Base-by-base conservation (phyloP, 2,888 invertebrate genomes). In the Bellardia bayeri region DNA sequence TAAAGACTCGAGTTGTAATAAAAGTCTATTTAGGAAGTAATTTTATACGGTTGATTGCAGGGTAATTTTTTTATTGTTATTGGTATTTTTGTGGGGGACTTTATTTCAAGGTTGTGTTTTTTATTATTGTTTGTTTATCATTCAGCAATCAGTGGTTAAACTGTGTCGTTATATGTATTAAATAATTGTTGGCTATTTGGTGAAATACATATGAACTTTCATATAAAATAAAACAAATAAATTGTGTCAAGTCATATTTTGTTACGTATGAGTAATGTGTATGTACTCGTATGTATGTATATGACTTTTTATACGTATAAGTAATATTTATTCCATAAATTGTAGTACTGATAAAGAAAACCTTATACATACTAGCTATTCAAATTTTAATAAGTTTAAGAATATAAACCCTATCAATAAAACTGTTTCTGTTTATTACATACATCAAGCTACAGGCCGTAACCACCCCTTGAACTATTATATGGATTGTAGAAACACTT, bases 11-110 rank as follows among this genome's bases (percentile, higher is more conserved):
- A 71, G 2, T 16, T 54, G 42, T 9, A 69, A 61, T 63, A 54
- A 68, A 82, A 69, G 49, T 69, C 76, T 69, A 76, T 76, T 76
- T 56, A 69, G 76, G 76, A 71, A 83, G 82, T 83, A 11, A 71
- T 71, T 76, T 40, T 54, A 54, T 54, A 37, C 54, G 42, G 63
- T 45, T 83, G 51, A 54, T 75, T 68, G 58, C 30, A 45, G 42
- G 61, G 23, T 54, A 42, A 14, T 51, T 51, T 40, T 68, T 30
- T 49, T 16, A 4, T 9, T 23, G 8, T 56, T 56, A 8, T 56
- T 5, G 6, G 16, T 56, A 56, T 51, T 37, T 33, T 37, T 63
- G 33, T 23, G 23, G 58, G 23, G 13, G 42, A 7, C 30, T 33
- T 51, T 69, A 56, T 76, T 63, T 11, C 69, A 63, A 71, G 63